Percentiles rank a stretch among this genome's conserved stretches.
phyloP scores from a whole-genome alignment of 2,888 invertebrate species.

The Acronicta aceris region DNA sequence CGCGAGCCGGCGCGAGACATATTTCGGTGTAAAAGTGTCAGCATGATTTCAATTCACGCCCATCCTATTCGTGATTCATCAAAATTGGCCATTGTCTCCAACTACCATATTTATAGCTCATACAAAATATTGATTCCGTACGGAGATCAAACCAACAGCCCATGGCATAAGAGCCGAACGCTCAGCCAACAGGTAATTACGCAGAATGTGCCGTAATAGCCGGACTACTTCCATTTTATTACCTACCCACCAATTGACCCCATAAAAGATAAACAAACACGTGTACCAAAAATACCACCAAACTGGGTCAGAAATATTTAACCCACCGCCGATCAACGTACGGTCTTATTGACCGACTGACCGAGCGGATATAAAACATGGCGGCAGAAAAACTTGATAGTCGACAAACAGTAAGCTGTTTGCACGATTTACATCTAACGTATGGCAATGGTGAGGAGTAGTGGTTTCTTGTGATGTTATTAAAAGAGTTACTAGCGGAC shows the following conservation, averaged over 20 bases:
- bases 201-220: too few species aligned
- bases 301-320: constrained; percentile 53
- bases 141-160: too few species aligned
- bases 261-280: constrained; percentile 20
- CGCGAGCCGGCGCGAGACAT: too few species aligned
- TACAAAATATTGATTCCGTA: too few species aligned
- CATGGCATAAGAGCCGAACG: too few species aligned
- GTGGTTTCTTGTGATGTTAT: not conserved
- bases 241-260: constrained; percentile 22
- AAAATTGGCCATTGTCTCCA: too few species aligned
- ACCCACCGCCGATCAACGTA: constrained; percentile 38
- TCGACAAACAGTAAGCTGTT: constrained; percentile 29
- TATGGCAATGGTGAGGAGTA: not conserved
- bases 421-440: constrained; percentile 16
- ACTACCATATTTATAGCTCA: too few species aligned
- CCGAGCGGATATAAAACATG: constrained; percentile 42
- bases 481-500: too few species aligned
- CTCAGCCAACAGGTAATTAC: too few species aligned
- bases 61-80: too few species aligned
- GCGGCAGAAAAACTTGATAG: constrained; percentile 44
- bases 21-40: too few species aligned
- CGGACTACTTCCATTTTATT: not conserved
- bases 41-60: too few species aligned
- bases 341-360: constrained; percentile 55
- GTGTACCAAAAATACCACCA: not conserved